Percentiles rank a stretch among this genome's conserved stretches.
Evolutionary conservation across 1,140 invertebrate species (phyloP).

Genomic region (Drosophila athabasca): DNA sequence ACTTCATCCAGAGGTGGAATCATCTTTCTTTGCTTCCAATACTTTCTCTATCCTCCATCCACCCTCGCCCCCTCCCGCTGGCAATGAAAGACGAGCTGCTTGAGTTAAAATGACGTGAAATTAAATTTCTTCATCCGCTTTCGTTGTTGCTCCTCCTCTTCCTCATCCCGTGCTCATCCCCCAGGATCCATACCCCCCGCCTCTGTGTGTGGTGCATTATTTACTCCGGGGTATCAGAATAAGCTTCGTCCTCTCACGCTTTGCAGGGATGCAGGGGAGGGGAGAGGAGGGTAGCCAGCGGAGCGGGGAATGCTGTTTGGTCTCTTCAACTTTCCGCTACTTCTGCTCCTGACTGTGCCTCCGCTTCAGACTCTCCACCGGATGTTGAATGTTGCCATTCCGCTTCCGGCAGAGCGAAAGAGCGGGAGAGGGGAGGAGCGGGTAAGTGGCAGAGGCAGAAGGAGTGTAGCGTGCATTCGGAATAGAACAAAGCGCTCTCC

Average conservation of each 20-base stretch:
- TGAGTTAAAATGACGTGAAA: slow-evolving; percentile 76
- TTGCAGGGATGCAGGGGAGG: slow-evolving; percentile 29
- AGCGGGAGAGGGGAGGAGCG: not conserved
- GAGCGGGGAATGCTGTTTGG: slow-evolving; percentile 59
- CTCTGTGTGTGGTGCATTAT: slow-evolving; percentile 53
- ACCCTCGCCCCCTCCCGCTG: not conserved
- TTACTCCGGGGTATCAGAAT: slow-evolving; percentile 57
- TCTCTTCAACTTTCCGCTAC: slow-evolving; percentile 32
- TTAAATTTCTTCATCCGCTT: slow-evolving; percentile 80
- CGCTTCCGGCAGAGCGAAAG: slow-evolving; percentile 43
- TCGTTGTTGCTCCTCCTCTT: slow-evolving; percentile 50
- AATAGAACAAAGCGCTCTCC: slow-evolving; percentile 33
- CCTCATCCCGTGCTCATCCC: not conserved
- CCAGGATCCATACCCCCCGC: not conserved
- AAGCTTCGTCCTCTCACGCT: slow-evolving; percentile 43
- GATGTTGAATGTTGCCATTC: slow-evolving; percentile 73
- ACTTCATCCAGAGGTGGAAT: not conserved
- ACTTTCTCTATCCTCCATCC: not conserved
- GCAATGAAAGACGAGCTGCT: slow-evolving; percentile 69
- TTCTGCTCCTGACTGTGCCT: not conserved
- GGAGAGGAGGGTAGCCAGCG: slow-evolving; percentile 4
- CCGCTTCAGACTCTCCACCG: slow-evolving; percentile 44
- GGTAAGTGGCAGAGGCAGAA: not conserved
- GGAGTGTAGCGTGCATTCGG: slow-evolving; percentile 50
- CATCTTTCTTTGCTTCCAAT: slow-evolving; percentile 15